phyloP scores from a whole-genome alignment of 2,888 invertebrate genomes.

The Latheticus oryzae region DNA sequence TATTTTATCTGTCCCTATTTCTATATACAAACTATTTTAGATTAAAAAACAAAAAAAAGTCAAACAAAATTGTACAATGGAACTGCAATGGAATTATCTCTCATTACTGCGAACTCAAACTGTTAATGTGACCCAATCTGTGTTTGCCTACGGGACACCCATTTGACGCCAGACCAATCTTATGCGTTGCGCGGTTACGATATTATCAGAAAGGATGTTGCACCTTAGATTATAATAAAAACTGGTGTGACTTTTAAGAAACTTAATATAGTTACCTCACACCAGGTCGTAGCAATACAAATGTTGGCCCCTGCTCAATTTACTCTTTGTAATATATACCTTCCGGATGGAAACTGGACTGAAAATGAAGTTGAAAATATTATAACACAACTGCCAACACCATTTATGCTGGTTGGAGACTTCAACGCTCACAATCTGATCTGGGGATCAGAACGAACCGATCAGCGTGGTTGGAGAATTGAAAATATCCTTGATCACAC shows the following conservation, averaged over 20 bases:
- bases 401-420: too few relatives aligned
- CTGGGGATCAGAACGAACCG: background rate
- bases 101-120: too few relatives aligned
- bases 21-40: too few relatives aligned
- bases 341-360: background rate
- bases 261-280: too few relatives aligned
- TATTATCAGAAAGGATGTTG: constrained; percentile 10
- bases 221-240: background rate
- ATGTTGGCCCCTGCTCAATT: too few relatives aligned
- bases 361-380: background rate
- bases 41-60: too few relatives aligned
- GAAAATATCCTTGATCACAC: background rate
- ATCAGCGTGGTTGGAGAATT: background rate
- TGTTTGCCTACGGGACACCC: constrained; percentile 1
- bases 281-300: too few relatives aligned
- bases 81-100: constrained; percentile 1
- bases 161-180: background rate
- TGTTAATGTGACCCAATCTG: constrained; percentile 3
- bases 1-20: too few relatives aligned
- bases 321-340: too few relatives aligned
- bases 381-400: background rate
- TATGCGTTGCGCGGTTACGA: background rate
- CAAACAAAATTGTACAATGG: constrained; percentile 1
- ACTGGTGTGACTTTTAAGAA: too few relatives aligned
- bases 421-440: background rate